These are phyloP conservation scores for Camelus bactrianus DNA, from an alignment of 2,113 vertebrate genomes.

Conservation along the genomic window DNA sequence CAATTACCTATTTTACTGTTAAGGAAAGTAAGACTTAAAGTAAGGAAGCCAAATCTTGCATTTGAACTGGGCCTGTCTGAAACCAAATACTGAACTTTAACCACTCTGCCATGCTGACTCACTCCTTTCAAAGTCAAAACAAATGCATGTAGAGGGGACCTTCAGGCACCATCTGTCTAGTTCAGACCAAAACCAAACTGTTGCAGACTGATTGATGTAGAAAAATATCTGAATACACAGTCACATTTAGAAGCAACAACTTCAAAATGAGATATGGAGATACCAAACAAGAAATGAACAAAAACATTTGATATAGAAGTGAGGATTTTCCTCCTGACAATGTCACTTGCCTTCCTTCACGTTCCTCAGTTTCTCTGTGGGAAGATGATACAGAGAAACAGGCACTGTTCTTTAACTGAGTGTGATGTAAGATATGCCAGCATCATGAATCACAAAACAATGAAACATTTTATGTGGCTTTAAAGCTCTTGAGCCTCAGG, in stretches of 20 bases:
- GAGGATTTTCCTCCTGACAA: not conserved
- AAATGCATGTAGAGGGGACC: not conserved
- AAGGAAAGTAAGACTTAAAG: not conserved
- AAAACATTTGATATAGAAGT: not conserved
- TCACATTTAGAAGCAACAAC: not conserved
- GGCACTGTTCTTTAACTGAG: slow-evolving; percentile 55
- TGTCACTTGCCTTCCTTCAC: not conserved
- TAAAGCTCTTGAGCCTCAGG: slow-evolving; percentile 63
- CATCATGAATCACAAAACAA: slow-evolving; percentile 76
- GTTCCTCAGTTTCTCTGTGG: slow-evolving; percentile 47
- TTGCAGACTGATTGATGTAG: not conserved
- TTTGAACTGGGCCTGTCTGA: not conserved
- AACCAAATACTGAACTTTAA: slow-evolving; percentile 21
- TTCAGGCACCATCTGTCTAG: not conserved
- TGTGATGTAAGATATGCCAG: slow-evolving; percentile 64
- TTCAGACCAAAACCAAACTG: slow-evolving; percentile 46
- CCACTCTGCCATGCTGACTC: not conserved
- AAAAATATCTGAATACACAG: not conserved
- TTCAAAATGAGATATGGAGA: not conserved
- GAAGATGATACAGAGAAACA: slow-evolving; percentile 48
- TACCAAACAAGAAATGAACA: not conserved
- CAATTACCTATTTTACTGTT: not conserved
- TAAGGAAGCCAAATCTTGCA: not conserved
- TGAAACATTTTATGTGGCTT: slow-evolving; percentile 78
- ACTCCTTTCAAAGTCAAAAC: slow-evolving; percentile 49